Evolutionary conservation across 2,888 invertebrate species (phyloP).

Genomic region (Diplolepis rosae): DNA sequence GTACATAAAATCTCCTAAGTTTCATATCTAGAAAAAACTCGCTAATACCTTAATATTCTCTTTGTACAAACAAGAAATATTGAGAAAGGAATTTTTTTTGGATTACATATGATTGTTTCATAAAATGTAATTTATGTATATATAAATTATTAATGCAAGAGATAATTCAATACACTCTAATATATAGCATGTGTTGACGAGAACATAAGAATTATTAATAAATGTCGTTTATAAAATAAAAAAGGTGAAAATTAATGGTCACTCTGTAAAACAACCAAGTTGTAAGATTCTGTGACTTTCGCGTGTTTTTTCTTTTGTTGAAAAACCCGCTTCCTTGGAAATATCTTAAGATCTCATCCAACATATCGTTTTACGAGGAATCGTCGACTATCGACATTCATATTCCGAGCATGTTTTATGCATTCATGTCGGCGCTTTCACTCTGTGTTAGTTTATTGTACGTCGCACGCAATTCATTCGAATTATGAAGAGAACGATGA

Average conservation of each 20-base stretch:
- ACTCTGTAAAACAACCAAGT: background rate
- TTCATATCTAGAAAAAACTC: background rate
- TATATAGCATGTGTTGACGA: too few relatives aligned
- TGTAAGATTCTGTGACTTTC: slow-evolving; percentile 5
- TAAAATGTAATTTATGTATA: too few relatives aligned
- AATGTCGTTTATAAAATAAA: background rate
- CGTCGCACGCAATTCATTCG: slow-evolving; percentile 34
- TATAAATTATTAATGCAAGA: too few relatives aligned
- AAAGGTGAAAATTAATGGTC: background rate
- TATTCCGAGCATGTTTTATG: slow-evolving; percentile 37
- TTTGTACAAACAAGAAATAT: background rate
- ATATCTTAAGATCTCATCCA: slow-evolving; percentile 29
- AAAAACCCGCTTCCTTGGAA: slow-evolving; percentile 32
- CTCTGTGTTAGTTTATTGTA: slow-evolving; percentile 35
- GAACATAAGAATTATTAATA: background rate
- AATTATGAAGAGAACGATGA: slow-evolving; percentile 21
- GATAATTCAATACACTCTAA: background rate
- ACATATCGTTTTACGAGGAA: slow-evolving; percentile 26
- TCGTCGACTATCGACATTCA: slow-evolving; percentile 35
- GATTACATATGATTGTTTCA: too few relatives aligned
- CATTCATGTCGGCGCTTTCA: slow-evolving; percentile 31
- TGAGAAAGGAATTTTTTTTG: too few relatives aligned
- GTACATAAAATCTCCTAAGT: slow-evolving; percentile 37
- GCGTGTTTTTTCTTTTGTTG: background rate
- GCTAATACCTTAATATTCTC: background rate